A percentile compares a stretch with the other conserved stretches of the same genome.
phyloP scores from a whole-genome alignment of 2,888 invertebrate species.

The Rhimphoctona megacephalus region DNA sequence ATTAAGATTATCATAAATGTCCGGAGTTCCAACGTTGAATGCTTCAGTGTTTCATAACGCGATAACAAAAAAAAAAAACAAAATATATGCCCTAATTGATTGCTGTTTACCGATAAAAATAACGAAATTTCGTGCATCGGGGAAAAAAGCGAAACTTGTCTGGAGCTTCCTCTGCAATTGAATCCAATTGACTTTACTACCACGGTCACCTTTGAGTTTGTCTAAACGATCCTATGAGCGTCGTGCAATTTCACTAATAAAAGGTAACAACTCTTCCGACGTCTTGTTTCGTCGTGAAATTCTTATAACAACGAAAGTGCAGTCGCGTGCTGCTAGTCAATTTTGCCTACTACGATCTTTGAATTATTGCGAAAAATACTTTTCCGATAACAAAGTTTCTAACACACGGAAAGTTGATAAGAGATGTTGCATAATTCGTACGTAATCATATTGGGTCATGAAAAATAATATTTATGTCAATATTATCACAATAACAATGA shows the following conservation, averaged over 20 bases:
- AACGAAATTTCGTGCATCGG: not conserved
- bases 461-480: not conserved
- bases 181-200: constrained; percentile 50
- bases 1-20: constrained; percentile 17
- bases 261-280: constrained; percentile 40
- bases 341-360: not conserved
- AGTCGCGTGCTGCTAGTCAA: not conserved
- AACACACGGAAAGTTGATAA: constrained; percentile 33
- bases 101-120: not conserved
- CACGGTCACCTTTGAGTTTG: constrained; percentile 52
- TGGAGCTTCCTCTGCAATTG: constrained; percentile 36
- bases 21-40: constrained; percentile 4
- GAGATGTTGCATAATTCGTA: not conserved
- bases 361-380: not conserved
- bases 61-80: not conserved
- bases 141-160: constrained; percentile 21
- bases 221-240: constrained; percentile 36
- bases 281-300: not conserved
- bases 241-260: constrained; percentile 51
- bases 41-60: constrained; percentile 28
- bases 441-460: not conserved
- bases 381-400: not conserved
- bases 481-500: not conserved
- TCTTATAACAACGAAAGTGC: constrained; percentile 29
- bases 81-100: not conserved